phyloP scores from a whole-genome alignment of 2,888 invertebrate genomes.

The Acrocyrtus sp. region DNA sequence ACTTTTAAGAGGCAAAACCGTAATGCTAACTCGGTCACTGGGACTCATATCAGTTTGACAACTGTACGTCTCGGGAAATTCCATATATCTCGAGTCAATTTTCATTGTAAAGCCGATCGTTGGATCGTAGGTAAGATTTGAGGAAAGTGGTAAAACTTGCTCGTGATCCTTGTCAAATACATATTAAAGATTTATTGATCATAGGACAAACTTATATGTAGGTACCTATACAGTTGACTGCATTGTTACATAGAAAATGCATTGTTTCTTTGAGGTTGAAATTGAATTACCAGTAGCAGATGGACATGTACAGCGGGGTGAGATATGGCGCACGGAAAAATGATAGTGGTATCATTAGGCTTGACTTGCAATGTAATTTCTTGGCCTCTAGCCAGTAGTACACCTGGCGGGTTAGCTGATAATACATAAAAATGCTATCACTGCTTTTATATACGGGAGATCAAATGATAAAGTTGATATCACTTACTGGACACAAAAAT shows the following conservation, averaged over 20 bases:
- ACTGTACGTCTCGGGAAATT: conserved; percentile 8
- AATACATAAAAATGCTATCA: not conserved
- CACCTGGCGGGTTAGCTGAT: conserved; percentile 48
- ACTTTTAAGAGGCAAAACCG: conserved; percentile 14
- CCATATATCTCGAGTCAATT: not conserved
- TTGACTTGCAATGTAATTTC: conserved; percentile 19
- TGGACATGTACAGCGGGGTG: conserved; percentile 45
- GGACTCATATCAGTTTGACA: conserved; percentile 27
- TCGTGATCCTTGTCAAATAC: too few species aligned
- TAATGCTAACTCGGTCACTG: conserved; percentile 17
- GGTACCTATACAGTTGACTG: too few species aligned
- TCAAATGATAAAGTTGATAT: not conserved
- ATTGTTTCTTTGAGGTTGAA: not conserved
- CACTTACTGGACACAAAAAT: conserved; percentile 52
- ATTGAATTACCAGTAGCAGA: conserved; percentile 35
- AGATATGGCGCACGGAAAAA: conserved; percentile 51
- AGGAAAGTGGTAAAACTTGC: too few species aligned
- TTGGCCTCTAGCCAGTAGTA: conserved; percentile 49
- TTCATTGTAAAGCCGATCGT: conserved; percentile 47
- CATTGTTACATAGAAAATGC: too few species aligned
- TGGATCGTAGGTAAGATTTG: conserved; percentile 25
- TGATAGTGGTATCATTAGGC: conserved; percentile 8
- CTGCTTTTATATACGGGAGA: not conserved
- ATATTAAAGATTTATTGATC: too few species aligned
- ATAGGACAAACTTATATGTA: too few species aligned